Base-by-base conservation (phyloP, 2,797 vertebrate species). In the Oryzias sinensis region DNA sequence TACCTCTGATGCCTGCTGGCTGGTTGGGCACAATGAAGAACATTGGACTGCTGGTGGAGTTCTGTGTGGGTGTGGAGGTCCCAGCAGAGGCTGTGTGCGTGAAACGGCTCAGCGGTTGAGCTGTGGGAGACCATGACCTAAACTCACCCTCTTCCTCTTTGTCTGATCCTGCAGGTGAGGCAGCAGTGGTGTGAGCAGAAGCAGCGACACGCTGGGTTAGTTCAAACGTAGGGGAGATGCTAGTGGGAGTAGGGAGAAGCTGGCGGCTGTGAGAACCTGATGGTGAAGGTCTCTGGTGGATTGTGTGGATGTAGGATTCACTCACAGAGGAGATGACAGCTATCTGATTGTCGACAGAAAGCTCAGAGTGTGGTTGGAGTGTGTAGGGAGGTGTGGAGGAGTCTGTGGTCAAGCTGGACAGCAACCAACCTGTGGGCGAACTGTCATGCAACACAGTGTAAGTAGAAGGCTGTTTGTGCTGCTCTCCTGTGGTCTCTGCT, bases 21-120 rank as follows among this genome's bases (percentile, higher is more conserved):
- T 80, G 85, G 64, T 93, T 88, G 8, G 89, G 84, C 1, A 88
- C 74, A 2, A 93, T 76, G 79, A 84, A 92, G 44, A 87, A 84
- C 68, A 61, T 83, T 4, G 87, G 79, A 52, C n/a, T 75, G 0
- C 65, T 61, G 5, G 74, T 57, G 51, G 72, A 49, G 71, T 53
- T 75, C 66, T 15, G 20, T 6, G 45, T 2, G 0, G 54, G 22
- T 27, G 37, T 24, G 4, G 70, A 55, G 49, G 53, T 62, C 4
- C 18, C 40, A 42, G 18, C 42, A 18, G 74, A 46, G 1, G 67
- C 6, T 4, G 65, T 58, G 16, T 41, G 16, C 0, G 37, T 0
- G 2, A 43, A 9, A 0, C 4, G 22, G 43, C 13, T 33, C 15
- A 49, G 40, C 60, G 52, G 17, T 63, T 48, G 56, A 25, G 59